Percentiles rank a stretch among this genome's conserved stretches.
Evolutionary conservation across 2,113 vertebrate species (phyloP).

Genomic region (Plecturocebus donacophilus): DNA sequence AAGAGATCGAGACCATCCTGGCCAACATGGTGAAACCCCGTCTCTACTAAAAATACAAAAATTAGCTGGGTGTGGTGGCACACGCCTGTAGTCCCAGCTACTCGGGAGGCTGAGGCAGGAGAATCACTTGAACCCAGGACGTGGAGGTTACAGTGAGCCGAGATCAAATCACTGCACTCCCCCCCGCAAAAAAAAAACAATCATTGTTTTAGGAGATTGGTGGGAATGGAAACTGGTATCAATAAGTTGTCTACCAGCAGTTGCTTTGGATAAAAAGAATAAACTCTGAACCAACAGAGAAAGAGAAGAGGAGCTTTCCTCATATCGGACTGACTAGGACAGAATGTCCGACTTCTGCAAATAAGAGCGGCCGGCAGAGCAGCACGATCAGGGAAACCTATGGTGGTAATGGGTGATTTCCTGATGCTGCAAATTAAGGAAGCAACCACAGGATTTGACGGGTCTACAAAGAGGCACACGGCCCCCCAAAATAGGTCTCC

Average conservation of each 20-base stretch:
- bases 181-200: background rate
- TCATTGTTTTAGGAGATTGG: background rate
- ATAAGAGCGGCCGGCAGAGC: background rate
- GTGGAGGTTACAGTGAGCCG: too few relatives aligned
- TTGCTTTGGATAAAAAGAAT: background rate
- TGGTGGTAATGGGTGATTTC: background rate
- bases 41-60: too few relatives aligned
- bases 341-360: background rate
- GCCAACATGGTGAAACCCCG: too few relatives aligned
- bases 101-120: too few relatives aligned
- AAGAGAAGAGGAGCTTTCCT: background rate
- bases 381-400: background rate
- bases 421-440: background rate
- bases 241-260: background rate
- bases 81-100: too few relatives aligned
- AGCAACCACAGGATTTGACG: background rate
- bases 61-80: too few relatives aligned
- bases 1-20: too few relatives aligned
- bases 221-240: background rate
- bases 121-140: too few relatives aligned
- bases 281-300: background rate
- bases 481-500: background rate
- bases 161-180: too few relatives aligned
- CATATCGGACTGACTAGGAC: background rate
- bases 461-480: background rate